These are phyloP conservation scores for Microtus oregoni DNA, from an alignment of 2,113 vertebrate genomes.

Conservation along the genomic window DNA sequence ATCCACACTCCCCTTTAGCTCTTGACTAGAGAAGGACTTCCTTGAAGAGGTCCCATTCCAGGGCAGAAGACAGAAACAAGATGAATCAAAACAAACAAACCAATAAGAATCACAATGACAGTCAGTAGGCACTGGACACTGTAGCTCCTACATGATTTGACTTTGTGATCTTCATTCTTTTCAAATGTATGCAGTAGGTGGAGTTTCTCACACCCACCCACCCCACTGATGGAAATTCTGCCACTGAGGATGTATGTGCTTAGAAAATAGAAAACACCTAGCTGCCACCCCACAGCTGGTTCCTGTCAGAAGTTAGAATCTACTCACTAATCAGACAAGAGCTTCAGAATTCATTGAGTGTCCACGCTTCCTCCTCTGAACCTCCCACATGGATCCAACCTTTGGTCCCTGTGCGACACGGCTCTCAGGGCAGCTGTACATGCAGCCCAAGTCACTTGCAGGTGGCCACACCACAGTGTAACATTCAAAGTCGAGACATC, in stretches of 20 bases:
- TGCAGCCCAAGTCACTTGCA: too few species aligned
- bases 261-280: not conserved
- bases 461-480: fast-evolving
- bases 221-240: not conserved
- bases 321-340: not conserved
- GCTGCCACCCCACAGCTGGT: not conserved
- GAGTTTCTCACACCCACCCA: not conserved
- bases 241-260: not conserved
- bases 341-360: not conserved
- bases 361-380: not conserved
- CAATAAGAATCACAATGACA: not conserved
- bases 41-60: not conserved
- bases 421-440: not conserved
- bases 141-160: not conserved
- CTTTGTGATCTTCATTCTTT: not conserved
- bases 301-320: not conserved
- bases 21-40: not conserved
- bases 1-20: not conserved
- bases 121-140: too few species aligned
- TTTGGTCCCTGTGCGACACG: not conserved
- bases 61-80: not conserved
- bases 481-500: not conserved
- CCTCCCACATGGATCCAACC: fast-evolving
- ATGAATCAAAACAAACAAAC: not conserved
- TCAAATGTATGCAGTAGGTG: not conserved